These are phyloP conservation scores for Centroberyx gerrardi DNA, from an alignment of 2,797 vertebrate species.

Conservation along the genomic window DNA sequence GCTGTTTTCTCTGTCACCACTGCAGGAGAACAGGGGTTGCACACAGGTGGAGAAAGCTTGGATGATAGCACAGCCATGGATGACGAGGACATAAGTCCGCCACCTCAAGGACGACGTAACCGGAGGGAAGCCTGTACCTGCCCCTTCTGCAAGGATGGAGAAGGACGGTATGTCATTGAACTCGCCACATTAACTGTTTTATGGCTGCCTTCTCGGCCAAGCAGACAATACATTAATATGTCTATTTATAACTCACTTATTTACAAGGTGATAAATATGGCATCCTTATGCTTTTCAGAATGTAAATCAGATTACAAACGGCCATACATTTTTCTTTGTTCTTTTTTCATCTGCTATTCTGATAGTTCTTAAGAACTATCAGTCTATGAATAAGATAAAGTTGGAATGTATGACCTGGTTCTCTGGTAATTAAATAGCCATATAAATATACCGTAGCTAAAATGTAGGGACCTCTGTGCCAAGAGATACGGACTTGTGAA, in stretches of 20 bases:
- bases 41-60: conserved; percentile 86
- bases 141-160: conserved; percentile 97
- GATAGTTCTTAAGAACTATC: not conserved
- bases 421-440: too few species aligned
- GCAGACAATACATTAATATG: not conserved
- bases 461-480: too few species aligned
- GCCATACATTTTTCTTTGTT: not conserved
- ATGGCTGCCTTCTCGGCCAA: too few species aligned
- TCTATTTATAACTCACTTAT: not conserved
- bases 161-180: conserved; percentile 88
- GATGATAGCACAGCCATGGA: conserved; percentile 89
- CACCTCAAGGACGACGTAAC: conserved; percentile 90
- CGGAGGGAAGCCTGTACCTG: conserved; percentile 96
- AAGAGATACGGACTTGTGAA: too few species aligned
- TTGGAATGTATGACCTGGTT: too few species aligned
- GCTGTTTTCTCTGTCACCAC: not conserved
- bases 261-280: not conserved
- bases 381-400: not conserved
- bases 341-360: not conserved
- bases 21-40: conserved; percentile 83
- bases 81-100: conserved; percentile 91
- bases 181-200: not conserved
- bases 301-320: not conserved
- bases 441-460: too few species aligned
- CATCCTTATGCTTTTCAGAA: too few species aligned